phyloP scores from a whole-genome alignment of 1,140 invertebrate genomes.

The Mycetomoellerius zeteki region DNA sequence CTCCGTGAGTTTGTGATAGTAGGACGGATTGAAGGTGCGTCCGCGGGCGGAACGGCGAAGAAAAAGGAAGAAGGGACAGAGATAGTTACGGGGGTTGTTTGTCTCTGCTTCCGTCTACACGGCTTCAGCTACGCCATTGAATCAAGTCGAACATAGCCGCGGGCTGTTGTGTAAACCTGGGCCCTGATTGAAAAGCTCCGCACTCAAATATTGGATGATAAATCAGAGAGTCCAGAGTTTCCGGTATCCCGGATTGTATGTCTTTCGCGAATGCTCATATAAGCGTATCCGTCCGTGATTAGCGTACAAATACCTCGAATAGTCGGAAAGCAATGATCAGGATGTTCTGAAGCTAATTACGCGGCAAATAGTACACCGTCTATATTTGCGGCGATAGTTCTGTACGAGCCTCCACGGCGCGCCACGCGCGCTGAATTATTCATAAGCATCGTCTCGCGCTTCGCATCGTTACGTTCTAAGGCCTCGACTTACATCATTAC shows the following conservation, averaged over 20 bases:
- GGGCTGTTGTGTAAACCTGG: constrained; percentile 85
- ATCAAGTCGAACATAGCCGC: constrained; percentile 81
- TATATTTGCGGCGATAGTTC: constrained; percentile 49
- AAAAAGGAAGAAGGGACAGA: constrained; percentile 71
- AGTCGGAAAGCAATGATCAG: constrained; percentile 61
- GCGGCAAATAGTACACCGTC: constrained; percentile 59
- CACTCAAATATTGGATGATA: constrained; percentile 86
- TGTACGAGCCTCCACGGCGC: constrained; percentile 23
- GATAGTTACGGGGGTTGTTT: constrained; percentile 83
- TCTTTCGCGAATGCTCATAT: constrained; percentile 66
- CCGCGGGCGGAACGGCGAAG: constrained; percentile 49
- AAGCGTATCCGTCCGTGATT: constrained; percentile 60
- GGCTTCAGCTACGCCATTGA: constrained; percentile 81
- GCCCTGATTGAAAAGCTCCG: constrained; percentile 85
- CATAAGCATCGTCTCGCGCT: constrained; percentile 54
- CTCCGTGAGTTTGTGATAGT: not conserved
- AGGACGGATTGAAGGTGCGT: constrained; percentile 44
- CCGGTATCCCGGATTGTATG: constrained; percentile 71
- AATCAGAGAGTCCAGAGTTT: constrained; percentile 79
- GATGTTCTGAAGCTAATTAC: constrained; percentile 64
- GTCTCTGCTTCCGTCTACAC: constrained; percentile 83
- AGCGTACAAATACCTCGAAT: constrained; percentile 63
- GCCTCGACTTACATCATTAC: constrained; percentile 50
- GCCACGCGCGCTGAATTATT: constrained; percentile 52
- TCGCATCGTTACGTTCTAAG: constrained; percentile 36